These are phyloP conservation scores for Dicyrtomina minuta DNA, from an alignment of 2,888 invertebrate species.

Conservation along the genomic window DNA sequence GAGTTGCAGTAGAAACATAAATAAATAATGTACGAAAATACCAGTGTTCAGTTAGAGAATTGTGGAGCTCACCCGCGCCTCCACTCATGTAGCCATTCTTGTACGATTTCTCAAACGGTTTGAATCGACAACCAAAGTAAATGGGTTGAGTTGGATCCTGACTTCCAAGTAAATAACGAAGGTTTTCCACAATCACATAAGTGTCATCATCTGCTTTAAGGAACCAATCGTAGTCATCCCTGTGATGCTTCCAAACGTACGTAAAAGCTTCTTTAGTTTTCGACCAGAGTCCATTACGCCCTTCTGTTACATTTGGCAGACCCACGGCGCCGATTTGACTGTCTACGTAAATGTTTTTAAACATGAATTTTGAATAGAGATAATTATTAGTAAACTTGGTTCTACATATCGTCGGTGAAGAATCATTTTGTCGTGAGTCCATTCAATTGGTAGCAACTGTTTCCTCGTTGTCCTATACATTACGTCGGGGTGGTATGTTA, in stretches of 20 bases:
- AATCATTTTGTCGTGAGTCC: too few relatives aligned
- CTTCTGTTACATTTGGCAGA: conserved; percentile 76
- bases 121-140: conserved; percentile 89
- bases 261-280: conserved; percentile 94
- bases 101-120: conserved; percentile 65
- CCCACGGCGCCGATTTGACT: conserved; percentile 73
- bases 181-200: conserved; percentile 88
- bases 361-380: too few relatives aligned
- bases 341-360: too few relatives aligned
- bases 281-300: conserved; percentile 90
- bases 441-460: too few relatives aligned
- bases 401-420: too few relatives aligned
- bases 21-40: conserved; percentile 2
- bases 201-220: conserved; percentile 86
- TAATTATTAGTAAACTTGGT: too few relatives aligned
- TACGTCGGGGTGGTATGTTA: too few relatives aligned
- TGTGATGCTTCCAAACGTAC: conserved; percentile 80
- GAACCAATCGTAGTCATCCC: conserved; percentile 91
- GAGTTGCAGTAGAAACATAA: not conserved
- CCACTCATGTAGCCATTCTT: conserved; percentile 89
- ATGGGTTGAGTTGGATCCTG: conserved; percentile 72
- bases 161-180: conserved; percentile 83
- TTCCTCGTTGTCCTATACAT: too few relatives aligned
- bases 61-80: conserved; percentile 73
- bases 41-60: too few relatives aligned